Percentiles rank a stretch among this genome's conserved stretches.
Conservation (phyloP, 2,888 invertebrate species). For the Pseudococcus viburni region DNA sequence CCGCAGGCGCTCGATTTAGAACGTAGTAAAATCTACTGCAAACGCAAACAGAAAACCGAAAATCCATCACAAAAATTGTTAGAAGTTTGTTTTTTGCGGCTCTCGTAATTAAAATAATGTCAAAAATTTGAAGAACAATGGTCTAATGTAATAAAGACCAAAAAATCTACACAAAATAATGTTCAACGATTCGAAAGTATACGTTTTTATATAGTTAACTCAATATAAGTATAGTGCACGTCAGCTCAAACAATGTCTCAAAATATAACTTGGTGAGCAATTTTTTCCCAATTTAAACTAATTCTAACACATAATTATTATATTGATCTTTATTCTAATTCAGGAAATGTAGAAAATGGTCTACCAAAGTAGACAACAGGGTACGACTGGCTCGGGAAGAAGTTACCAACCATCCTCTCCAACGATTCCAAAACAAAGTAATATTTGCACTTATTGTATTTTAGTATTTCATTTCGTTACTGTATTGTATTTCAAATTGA, state of each 20-base stretch:
- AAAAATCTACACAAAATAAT: background rate
- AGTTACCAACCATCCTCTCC: conserved; percentile 36
- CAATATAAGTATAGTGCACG: background rate
- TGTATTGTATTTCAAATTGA: background rate
- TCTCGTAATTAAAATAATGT: background rate
- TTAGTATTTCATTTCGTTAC: too few relatives aligned
- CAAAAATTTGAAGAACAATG: too few relatives aligned
- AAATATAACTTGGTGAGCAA: background rate
- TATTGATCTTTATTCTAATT: background rate
- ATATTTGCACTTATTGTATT: background rate
- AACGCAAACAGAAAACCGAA: too few relatives aligned
- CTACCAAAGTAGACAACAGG: background rate
- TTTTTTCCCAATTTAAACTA: too few relatives aligned
- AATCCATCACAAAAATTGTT: too few relatives aligned
- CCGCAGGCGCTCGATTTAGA: too few relatives aligned
- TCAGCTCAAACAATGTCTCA: background rate
- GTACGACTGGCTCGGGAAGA: background rate
- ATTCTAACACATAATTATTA: too few relatives aligned
- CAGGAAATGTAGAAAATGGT: conserved; percentile 35
- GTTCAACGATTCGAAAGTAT: background rate
- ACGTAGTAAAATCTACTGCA: too few relatives aligned
- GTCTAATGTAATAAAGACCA: background rate
- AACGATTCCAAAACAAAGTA: conserved; percentile 40
- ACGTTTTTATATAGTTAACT: background rate
- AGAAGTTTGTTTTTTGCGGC: too few relatives aligned